Evolutionary conservation across 2,797 vertebrate species (phyloP).

Genomic region (Hafferia zeledoni): DNA sequence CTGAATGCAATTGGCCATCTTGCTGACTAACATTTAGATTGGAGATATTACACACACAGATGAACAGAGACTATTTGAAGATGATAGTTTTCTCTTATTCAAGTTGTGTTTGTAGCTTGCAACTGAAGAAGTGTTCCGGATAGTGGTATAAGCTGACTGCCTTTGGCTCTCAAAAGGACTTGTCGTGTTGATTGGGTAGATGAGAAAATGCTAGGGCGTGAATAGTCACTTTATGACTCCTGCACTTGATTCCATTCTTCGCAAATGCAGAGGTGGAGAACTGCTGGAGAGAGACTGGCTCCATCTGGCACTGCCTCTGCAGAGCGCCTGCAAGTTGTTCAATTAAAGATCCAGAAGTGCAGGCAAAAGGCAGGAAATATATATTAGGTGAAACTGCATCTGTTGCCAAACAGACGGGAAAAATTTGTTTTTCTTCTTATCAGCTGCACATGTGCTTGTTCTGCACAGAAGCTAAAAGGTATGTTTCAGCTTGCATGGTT

Average conservation of each 20-base stretch:
- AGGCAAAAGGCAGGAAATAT: not conserved
- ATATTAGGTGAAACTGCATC: not conserved
- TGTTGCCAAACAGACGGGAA: accelerated
- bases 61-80: constrained; percentile 40
- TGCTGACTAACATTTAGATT: constrained; percentile 30
- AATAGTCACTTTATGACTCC: not conserved
- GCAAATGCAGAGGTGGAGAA: constrained; percentile 4
- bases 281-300: constrained; percentile 3
- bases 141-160: not conserved
- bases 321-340: not conserved
- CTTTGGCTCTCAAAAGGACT: not conserved
- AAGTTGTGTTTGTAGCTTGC: constrained; percentile 12
- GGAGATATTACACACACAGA: constrained; percentile 21
- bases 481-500: not conserved
- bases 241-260: not conserved
- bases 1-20: constrained; percentile 33
- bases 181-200: not conserved
- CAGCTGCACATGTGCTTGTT: not conserved
- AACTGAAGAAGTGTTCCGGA: not conserved
- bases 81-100: constrained; percentile 4
- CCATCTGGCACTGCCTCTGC: constrained; percentile 16
- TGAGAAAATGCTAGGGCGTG: not conserved
- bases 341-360: not conserved
- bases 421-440: not conserved
- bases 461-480: not conserved